Evolutionary conservation across 2,888 invertebrate genomes (phyloP), one percentile per base, ranked within the genome.

Genomic region (Chloroclystis v-ata): DNA sequence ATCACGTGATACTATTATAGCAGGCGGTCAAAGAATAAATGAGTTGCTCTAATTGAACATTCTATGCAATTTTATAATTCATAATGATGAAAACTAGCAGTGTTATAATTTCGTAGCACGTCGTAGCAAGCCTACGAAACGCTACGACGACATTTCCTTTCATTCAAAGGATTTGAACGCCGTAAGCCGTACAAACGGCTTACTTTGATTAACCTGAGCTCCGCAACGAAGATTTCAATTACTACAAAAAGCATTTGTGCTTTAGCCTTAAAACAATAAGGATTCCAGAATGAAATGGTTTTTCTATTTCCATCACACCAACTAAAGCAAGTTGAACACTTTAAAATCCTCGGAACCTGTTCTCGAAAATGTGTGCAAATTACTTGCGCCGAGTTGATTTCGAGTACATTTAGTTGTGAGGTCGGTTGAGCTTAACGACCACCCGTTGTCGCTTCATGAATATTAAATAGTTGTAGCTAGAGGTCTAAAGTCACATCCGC

Each of bases 391-490:
- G 41, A 44, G 41, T 47, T 49, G 42, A 40, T 38, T 48, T 62
- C 67, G 64, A 67, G 64, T 59, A 61, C 56, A 43, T 47, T 47
- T 56, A 56, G 68, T 69, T 59, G 46, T 37, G 52, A 52, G 54
- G 56, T 50, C 54, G 59, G 63, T 53, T 52, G 56, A 54, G 68
- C 67, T 69, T 69, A 69, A 69, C 65, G 66, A 63, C 65, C 65
- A 59, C 60, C 60, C 65, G 69, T 68, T 65, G 65, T 68, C 60
- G 57, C 57, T 62, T 57, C 65, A 72, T 73, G 74, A 74, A 74
- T 72, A 72, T 72, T 72, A 65, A 72, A 72, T 67, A 68, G 63
- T 64, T 60, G 53, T 62, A 59, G 43, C 42, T 28, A 43, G 49
- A 16, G 60, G 60, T 61, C 64, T 60, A 60, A 63, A 60, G 60